Conservation (phyloP, 1,140 invertebrate genomes). For the Drosophila nigrodunni region DNA sequence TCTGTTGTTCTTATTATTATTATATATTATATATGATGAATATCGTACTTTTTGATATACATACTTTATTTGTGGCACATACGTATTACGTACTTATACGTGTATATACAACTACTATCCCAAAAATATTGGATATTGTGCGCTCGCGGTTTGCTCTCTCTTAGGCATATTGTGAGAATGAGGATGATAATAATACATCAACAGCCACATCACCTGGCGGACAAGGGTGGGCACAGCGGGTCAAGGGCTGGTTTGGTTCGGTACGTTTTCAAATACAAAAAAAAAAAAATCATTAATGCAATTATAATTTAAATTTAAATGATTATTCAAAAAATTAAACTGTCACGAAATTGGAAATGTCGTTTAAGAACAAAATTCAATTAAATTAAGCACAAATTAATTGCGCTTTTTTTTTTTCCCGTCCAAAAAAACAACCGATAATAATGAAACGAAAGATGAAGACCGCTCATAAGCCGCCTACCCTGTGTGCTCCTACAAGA, state of each 20-base stretch:
- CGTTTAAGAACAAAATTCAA: conserved; percentile 35
- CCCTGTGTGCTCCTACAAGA: conserved; percentile 80
- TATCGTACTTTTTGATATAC: conserved; percentile 35
- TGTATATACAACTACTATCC: conserved; percentile 52
- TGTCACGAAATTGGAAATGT: conserved; percentile 28
- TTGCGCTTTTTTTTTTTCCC: conserved; percentile 46
- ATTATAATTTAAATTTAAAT: conserved; percentile 59
- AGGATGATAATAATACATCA: conserved; percentile 83
- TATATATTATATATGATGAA: conserved; percentile 9
- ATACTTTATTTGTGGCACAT: not conserved
- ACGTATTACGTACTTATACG: conserved; percentile 7
- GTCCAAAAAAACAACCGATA: conserved; percentile 49
- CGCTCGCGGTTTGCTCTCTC: conserved; percentile 74
- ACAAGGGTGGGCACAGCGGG: conserved; percentile 88
- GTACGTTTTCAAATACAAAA: conserved; percentile 85
- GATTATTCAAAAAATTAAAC: conserved; percentile 15
- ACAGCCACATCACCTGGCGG: conserved; percentile 86
- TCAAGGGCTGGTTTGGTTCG: conserved; percentile 88
- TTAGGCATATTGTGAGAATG: conserved; percentile 84
- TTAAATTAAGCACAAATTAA: conserved; percentile 47
- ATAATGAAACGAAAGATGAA: conserved; percentile 81
- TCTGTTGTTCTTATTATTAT: conserved; percentile 31
- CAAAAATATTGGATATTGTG: conserved; percentile 77
- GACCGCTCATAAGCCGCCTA: conserved; percentile 84
- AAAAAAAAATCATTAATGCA: conserved; percentile 44